Evolutionary conservation across 2,888 invertebrate genomes (phyloP), one percentile per base, ranked within the genome.

Genomic region (Eupithecia dodoneata): DNA sequence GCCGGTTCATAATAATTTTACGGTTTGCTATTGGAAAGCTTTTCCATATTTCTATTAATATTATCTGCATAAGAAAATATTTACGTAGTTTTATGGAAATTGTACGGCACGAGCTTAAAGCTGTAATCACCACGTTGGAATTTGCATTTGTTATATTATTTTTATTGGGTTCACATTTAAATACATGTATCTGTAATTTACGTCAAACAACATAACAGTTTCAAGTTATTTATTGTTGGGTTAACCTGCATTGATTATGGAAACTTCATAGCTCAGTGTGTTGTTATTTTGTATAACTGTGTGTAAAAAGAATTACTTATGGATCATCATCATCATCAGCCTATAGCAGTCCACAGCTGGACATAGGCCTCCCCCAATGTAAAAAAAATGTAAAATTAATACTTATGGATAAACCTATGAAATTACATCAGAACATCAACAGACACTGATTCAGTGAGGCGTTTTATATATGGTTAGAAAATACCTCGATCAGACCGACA

Each of bases 1-100:
- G 80, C 78, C 81, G 81, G 59, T 72, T 74, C 52, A 77, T 78
- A 78, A 75, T 69, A 65, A 80, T 79, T 82, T 78, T 71, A 79
- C 71, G 72, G 80, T 73, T 75, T 41, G 3, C 47, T 47, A 70
- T 77, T 44, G 72, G 79, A 79, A 79, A 79, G 77, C 72, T 71
- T 72, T 76, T 76, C n/a, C 70, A 70, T 70, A 70, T 70, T 47
- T 70, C 18, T 45, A 70, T 47, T 47, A 69, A 41, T 76, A n/a
- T 12, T 30, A 47, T 47, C 18, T 18, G 45, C 70, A 70, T 45
- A 47, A 42, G 66, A 66, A 42, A 66, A 47, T 70, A 70, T 70
- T 70, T 70, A 18, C 70, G 2, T 2, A 47, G 18, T 44, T 47
- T 70, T 70, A 70, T 47, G 70, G 30, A 12, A 70, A 49, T 47